phyloP scores from a whole-genome alignment of 2,888 invertebrate species.

The Thymelicus lineola region DNA sequence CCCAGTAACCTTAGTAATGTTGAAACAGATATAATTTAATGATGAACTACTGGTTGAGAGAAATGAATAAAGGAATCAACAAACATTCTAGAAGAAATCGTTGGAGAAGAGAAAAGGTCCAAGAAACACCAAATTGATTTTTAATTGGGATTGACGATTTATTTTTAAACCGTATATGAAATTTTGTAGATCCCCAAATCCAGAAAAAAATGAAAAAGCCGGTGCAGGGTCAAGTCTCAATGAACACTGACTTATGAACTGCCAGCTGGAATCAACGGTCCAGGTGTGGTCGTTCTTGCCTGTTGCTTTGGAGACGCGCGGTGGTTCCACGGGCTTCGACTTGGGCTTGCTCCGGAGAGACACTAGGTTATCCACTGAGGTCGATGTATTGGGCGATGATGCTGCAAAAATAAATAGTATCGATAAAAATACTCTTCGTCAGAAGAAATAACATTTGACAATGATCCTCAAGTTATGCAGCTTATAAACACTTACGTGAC shows the following conservation, averaged over 20 bases:
- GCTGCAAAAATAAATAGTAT: constrained; percentile 54
- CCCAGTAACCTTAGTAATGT: constrained; percentile 1
- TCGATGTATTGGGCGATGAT: constrained; percentile 85
- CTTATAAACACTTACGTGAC: constrained; percentile 67
- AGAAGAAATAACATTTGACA: too few relatives aligned
- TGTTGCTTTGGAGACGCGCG: constrained; percentile 80
- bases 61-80: neutral
- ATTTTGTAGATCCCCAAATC: constrained; percentile 15
- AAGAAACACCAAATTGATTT: neutral
- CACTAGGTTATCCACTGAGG: constrained; percentile 89
- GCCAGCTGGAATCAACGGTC: constrained; percentile 96
- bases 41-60: neutral
- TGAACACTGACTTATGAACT: constrained; percentile 90
- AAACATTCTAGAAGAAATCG: neutral
- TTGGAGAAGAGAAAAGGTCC: neutral
- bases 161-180: neutral
- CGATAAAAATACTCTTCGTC: neutral
- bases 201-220: constrained; percentile 28
- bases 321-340: constrained; percentile 90
- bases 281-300: constrained; percentile 87
- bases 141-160: neutral
- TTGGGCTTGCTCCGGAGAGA: constrained; percentile 84
- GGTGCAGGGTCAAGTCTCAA: constrained; percentile 31
- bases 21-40: neutral
- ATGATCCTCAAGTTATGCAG: too few relatives aligned